Base-by-base conservation (phyloP, 2,888 invertebrate genomes). In the Capitulum mitella region DNA sequence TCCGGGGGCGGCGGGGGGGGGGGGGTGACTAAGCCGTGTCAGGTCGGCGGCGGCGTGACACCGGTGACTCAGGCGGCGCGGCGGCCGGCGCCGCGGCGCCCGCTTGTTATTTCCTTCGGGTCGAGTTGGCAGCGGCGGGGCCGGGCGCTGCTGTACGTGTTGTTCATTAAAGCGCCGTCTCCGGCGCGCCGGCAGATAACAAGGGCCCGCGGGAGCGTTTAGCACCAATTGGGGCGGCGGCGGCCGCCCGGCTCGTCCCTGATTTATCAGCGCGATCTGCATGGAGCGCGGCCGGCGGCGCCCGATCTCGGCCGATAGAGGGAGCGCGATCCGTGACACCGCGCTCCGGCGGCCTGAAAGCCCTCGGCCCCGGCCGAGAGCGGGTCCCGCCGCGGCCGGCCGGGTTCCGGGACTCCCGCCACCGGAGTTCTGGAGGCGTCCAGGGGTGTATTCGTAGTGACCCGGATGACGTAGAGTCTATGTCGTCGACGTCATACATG, bases 41-140 rank as follows among this genome's bases (percentile, higher is more conserved):
- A 5, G 22, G 22, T 22, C 51, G 61, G 61, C 32, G 16, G 32
- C n/a, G 1, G 32, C 61, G 61, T 29, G n/a, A 29, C 29, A 58
- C 29, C 29, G n/a, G 58, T 58, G 51, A 51, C 19, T 51, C 51
- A 51, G 51, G 51, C 51, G 10, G 58, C 5, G 29, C 8, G 1
- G 32, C 32, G 61, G 32, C 32, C 32, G 61, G 12, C 16, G 32
- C 32, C 32, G 32, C 58, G 61, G 32, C 16, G 61, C 14, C 32
- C 32, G 70, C 70, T 70, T 70, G 70, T 70, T 70, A 70, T 70
- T 70, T 70, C 32, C 37, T 70, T 70, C 70, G 37, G 70, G 34
- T 70, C 37, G 70, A 70, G 22, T 70, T 70, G 70, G 70, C 26
- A 14, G 64, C 64, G 26, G 19, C 58, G 22, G 54, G 6, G 64